These are phyloP conservation scores for Drosophila sordidula DNA, from an alignment of 2,888 invertebrate genomes.

Conservation along the genomic window DNA sequence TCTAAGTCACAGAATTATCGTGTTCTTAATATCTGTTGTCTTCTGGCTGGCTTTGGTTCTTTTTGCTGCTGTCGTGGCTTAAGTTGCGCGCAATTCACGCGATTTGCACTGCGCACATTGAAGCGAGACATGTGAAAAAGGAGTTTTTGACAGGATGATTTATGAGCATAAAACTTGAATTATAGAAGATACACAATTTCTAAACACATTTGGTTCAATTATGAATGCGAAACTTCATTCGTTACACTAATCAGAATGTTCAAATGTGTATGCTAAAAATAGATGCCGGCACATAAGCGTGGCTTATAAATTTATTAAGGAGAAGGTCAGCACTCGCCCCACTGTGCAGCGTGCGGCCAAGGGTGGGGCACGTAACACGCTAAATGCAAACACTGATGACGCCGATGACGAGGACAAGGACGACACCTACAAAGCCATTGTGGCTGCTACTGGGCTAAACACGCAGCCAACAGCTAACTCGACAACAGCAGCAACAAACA, in stretches of 20 bases:
- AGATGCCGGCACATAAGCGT: background rate
- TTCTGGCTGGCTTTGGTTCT: constrained; percentile 15
- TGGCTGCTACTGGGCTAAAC: constrained; percentile 37
- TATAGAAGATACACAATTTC: background rate
- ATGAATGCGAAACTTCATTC: constrained; percentile 5
- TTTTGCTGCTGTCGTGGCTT: constrained; percentile 15
- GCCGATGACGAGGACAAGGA: constrained; percentile 38
- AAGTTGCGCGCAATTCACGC: constrained; percentile 42
- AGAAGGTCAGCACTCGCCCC: constrained; percentile 5
- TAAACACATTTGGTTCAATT: background rate
- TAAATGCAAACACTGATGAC: constrained; percentile 38
- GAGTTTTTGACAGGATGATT: constrained; percentile 21
- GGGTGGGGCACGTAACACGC: constrained; percentile 56
- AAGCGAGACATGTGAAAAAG: background rate
- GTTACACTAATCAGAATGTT: constrained; percentile 6
- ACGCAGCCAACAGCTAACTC: constrained; percentile 49
- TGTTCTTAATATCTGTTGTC: background rate
- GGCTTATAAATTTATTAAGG: too few species aligned
- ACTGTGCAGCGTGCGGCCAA: constrained; percentile 39
- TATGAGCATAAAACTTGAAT: constrained; percentile 3
- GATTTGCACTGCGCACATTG: constrained; percentile 35
- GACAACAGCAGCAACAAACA: constrained; percentile 31
- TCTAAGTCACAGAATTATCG: background rate
- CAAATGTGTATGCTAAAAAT: background rate
- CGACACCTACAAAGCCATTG: constrained; percentile 59